phyloP scores from a whole-genome alignment of 2,113 vertebrate species.

The Odontesthes bonariensis region DNA sequence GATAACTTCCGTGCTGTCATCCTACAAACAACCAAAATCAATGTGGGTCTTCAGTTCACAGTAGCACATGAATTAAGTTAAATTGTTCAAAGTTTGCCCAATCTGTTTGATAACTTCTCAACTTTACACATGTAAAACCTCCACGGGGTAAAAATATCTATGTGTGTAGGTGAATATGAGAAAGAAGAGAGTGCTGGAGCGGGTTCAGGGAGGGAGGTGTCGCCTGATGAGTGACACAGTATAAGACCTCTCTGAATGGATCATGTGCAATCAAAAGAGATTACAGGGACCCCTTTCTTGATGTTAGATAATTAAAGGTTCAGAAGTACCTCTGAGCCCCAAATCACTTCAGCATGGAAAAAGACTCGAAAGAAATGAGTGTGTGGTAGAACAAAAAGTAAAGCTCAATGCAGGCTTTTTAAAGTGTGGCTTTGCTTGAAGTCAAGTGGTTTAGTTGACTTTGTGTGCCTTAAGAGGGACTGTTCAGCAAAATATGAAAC shows the following conservation, averaged over 20 bases:
- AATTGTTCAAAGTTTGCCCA: too few relatives aligned
- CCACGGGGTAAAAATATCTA: conserved; percentile 37
- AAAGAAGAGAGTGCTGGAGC: neutral
- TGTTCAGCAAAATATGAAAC: conserved; percentile 10
- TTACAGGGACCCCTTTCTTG: conserved; percentile 54
- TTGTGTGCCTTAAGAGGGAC: conserved; percentile 22
- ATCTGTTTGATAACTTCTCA: neutral
- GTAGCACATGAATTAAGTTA: too few relatives aligned
- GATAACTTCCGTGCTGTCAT: too few relatives aligned
- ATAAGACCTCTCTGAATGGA: conserved; percentile 64
- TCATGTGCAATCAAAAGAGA: conserved; percentile 48
- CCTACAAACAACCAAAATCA: too few relatives aligned
- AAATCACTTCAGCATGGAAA: conserved; percentile 61
- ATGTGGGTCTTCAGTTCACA: too few relatives aligned
- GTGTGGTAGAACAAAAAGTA: conserved; percentile 54
- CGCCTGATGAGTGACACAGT: conserved; percentile 44
- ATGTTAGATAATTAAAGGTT: conserved; percentile 65
- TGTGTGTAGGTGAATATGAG: conserved; percentile 20
- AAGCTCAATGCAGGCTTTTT: conserved; percentile 47
- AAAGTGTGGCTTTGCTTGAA: conserved; percentile 52
- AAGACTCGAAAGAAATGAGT: conserved; percentile 42
- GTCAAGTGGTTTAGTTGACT: conserved; percentile 37
- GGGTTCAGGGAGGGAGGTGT: neutral
- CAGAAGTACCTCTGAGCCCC: conserved; percentile 36
- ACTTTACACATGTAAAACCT: conserved; percentile 38